Percentiles rank a stretch among this genome's conserved stretches.
Conservation (phyloP, 2,113 vertebrate species). For the Tachysurus vachellii region DNA sequence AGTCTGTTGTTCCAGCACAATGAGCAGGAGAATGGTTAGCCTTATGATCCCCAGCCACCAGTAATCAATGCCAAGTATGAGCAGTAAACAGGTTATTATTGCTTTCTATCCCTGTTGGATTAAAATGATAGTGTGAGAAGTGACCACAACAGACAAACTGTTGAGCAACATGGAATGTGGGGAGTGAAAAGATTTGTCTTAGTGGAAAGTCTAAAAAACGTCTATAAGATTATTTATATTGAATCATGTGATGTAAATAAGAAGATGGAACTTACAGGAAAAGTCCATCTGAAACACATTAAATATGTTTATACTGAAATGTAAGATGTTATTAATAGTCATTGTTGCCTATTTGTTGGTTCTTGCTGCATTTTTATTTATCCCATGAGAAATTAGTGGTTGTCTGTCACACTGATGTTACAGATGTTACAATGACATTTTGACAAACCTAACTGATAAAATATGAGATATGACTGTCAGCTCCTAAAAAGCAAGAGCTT, state of each 20-base stretch:
- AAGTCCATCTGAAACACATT: neutral
- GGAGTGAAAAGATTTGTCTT: neutral
- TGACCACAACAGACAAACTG: conserved; percentile 36
- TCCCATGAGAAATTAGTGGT: neutral
- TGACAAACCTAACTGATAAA: neutral
- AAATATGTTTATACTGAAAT: neutral
- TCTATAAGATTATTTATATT: neutral
- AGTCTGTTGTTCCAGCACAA: conserved; percentile 78
- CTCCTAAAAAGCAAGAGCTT: neutral
- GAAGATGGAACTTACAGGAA: neutral
- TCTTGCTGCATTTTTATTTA: neutral
- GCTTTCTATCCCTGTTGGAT: conserved; percentile 67
- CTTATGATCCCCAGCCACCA: conserved; percentile 75
- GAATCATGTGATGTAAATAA: neutral
- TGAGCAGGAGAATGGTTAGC: conserved; percentile 76
- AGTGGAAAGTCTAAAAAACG: neutral
- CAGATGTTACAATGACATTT: neutral
- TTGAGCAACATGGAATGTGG: conserved; percentile 22
- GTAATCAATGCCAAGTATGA: conserved; percentile 73
- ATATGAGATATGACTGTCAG: neutral
- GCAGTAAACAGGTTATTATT: conserved; percentile 80
- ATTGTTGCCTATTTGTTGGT: neutral
- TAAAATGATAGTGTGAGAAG: conserved; percentile 31
- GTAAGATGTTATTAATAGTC: neutral
- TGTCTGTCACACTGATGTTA: neutral